Base-by-base conservation (phyloP, 1,140 invertebrate species). In the Ridgeia piscesae region DNA sequence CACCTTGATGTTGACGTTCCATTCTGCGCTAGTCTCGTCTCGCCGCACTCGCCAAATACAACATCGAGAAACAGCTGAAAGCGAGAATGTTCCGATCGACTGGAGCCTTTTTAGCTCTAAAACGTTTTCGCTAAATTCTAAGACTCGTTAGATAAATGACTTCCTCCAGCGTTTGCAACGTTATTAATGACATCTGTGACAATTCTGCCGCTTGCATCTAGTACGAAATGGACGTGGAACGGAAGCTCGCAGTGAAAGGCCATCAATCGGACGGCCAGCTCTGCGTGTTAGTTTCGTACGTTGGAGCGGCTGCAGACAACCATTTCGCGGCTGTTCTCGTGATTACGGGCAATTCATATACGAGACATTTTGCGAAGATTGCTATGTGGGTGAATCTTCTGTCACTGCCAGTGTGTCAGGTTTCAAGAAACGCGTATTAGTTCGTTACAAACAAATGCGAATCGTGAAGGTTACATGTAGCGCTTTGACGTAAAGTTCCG, bases 121-220 rank as follows among this genome's bases (percentile, higher is more conserved):
- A 77, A 77, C 58, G 58, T 77, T 77, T 77, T 77, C 58, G 58
- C 58, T 77, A 77, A 77, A 77, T 77, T 77, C 58, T 77, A 77
- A 77, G 58, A 77, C 58, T 77, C 58, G 58, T 77, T 77, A 77
- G 58, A 77, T 77, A 31, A 77, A 77, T 31, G 58, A 77, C 58
- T 77, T 77, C 58, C 58, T 77, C 58, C 58, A 31, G 58, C 58
- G 58, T 77, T 21, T 77, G 58, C 58, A 77, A 77, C 58, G 58
- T 77, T 77, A 77, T 77, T 77, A 77, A 77, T 77, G 58, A 77
- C 58, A 77, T 77, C 14, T 77, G 58, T 77, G 58, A 77, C 58
- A 77, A 77, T 77, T 77, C 58, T 77, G 17, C 11, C 11, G 58
- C 58, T 77, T 77, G 58, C 58, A 77, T 77, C 17, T 77, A 77